Conservation (phyloP, 2,888 invertebrate species). For the Nephrotoma appendiculata region DNA sequence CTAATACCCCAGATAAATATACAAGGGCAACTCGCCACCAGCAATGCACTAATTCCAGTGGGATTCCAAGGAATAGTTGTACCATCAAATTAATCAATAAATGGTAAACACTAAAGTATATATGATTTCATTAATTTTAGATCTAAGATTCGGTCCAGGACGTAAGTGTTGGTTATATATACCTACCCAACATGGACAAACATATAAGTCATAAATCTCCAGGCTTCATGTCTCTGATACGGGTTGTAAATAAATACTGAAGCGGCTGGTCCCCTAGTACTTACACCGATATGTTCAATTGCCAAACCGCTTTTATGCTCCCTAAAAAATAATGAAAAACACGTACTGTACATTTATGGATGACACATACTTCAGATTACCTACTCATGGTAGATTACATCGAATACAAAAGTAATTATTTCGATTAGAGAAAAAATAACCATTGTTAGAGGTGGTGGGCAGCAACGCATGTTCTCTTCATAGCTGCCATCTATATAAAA, state of each 20-base stretch:
- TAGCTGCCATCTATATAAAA: slow-evolving; percentile 54
- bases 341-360: slow-evolving; percentile 17
- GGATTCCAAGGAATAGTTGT: slow-evolving; percentile 84
- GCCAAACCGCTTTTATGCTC: not conserved
- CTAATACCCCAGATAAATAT: slow-evolving; percentile 70
- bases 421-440: slow-evolving; percentile 76
- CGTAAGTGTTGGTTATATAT: not conserved
- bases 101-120: slow-evolving; percentile 8
- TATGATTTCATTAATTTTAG: slow-evolving; percentile 4
- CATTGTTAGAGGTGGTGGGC: slow-evolving; percentile 87
- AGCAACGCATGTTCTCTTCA: slow-evolving; percentile 83
- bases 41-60: slow-evolving; percentile 90
- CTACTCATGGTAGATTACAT: slow-evolving; percentile 30
- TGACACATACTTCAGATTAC: slow-evolving; percentile 17
- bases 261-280: slow-evolving; percentile 60
- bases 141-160: not conserved
- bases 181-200: slow-evolving; percentile 81
- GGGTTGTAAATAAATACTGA: slow-evolving; percentile 82
- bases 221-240: slow-evolving; percentile 66
- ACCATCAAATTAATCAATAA: slow-evolving; percentile 50
- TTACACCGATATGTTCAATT: slow-evolving; percentile 21
- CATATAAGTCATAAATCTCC: slow-evolving; percentile 93
- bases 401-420: slow-evolving; percentile 51
- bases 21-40: slow-evolving; percentile 84
- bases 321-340: not conserved